phyloP scores from a whole-genome alignment of 2,888 invertebrate species.

The Shargacucullia verbasci region DNA sequence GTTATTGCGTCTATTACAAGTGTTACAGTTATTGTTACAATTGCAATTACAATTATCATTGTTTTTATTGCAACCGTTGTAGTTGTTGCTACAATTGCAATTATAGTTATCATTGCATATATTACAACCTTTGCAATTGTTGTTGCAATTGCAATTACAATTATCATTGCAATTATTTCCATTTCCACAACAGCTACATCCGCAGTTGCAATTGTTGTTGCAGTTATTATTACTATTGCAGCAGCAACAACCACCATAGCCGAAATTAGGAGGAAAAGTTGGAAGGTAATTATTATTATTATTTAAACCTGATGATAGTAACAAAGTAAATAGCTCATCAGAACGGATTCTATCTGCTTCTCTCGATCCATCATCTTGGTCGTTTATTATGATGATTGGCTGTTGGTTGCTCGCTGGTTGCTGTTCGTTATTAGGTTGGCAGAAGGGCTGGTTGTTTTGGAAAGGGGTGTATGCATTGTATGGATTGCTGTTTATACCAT shows the following conservation, averaged over 20 bases:
- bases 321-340: conserved; percentile 25
- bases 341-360: background rate
- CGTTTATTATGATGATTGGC: conserved; percentile 44
- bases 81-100: background rate
- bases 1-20: conserved; percentile 6
- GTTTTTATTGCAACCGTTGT: background rate
- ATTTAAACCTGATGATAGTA: conserved; percentile 22
- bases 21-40: conserved; percentile 7
- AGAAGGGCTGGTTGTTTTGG: conserved; percentile 17
- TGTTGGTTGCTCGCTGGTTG: conserved; percentile 27
- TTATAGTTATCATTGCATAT: conserved; percentile 3
- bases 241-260: conserved; percentile 7
- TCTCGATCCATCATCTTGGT: conserved; percentile 9
- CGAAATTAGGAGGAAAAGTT: background rate
- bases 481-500: background rate
- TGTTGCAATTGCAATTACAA: conserved; percentile 2
- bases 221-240: too few relatives aligned
- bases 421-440: conserved; percentile 4
- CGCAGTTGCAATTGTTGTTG: conserved; percentile 3
- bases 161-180: background rate
- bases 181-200: conserved; percentile 13
- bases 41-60: too few relatives aligned
- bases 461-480: conserved; percentile 10
- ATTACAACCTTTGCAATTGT: background rate
- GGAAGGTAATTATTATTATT: conserved; percentile 11